Evolutionary conservation across 2,888 invertebrate genomes (phyloP), one percentile per base, ranked within the genome.

Genomic region (Epicampocera succincta): DNA sequence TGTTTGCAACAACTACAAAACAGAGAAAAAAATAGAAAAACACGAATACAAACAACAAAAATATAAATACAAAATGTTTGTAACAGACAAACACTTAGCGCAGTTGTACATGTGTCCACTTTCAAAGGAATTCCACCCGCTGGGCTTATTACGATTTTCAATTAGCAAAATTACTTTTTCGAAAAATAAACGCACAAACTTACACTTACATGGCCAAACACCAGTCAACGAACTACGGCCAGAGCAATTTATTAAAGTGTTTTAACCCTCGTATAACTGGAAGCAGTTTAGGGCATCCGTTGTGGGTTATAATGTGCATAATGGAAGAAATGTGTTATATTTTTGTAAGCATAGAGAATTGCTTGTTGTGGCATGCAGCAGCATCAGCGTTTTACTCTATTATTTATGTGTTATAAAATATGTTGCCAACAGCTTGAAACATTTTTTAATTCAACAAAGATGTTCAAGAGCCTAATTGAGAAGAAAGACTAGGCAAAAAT

Each of bases 61-160:
- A 75, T 38, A 74, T 17, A 17, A 68, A 76, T 68, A 68, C 52
- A 68, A 68, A 63, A 76, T 76, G 75, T 19, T 76, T 44, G 60
- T 52, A 52, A 38, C 68, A 61, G 52, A 69, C 75, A 40, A 42
- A 44, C 52, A 58, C 44, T 72, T 25, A 80, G 40, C 56, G 54
- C 68, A 52, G 74, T 83, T 83, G 72, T 40, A 77, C 48, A 61
- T 71, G 58, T 61, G 83, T 82, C 82, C 84, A 83, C 71, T 80
- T 77, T 77, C 76, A 83, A 83, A 83, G 66, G 75, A 54, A 79
- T 75, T 83, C 85, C 81, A 85, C 86, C 88, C 87, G 85, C 84
- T 85, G 87, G 86, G 86, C 86, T 87, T 87, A 88, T 88, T 88
- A 88, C 88, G 86, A 87, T 89, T 89, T 89, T 89, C 89, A 89